Percentiles rank a stretch among this genome's conserved stretches.
Evolutionary conservation across 2,113 vertebrate genomes (phyloP).

Genomic region (Cranoglanis bouderius): DNA sequence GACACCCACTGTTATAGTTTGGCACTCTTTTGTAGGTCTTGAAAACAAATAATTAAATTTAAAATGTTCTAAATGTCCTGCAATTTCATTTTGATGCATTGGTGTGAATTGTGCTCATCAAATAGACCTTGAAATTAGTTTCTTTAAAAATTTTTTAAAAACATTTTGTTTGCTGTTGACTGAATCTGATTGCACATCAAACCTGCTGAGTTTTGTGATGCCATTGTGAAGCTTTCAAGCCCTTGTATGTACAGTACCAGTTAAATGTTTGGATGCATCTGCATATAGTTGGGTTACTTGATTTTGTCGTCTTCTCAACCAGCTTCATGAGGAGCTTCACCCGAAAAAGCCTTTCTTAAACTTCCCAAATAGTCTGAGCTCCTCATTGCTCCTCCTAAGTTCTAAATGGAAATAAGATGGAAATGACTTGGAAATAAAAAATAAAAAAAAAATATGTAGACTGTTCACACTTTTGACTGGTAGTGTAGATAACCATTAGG

Average conservation of each 20-base stretch:
- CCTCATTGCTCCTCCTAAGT: constrained; percentile 59
- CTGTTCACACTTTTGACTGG: background rate
- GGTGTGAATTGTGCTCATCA: background rate
- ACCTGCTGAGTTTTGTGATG: constrained; percentile 45
- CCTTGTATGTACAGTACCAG: constrained; percentile 62
- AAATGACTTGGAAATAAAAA: background rate
- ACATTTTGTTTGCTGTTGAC: background rate
- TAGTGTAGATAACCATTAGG: constrained; percentile 83
- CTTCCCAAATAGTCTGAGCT: constrained; percentile 18
- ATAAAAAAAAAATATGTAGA: background rate
- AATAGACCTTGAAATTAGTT: background rate
- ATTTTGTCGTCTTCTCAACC: background rate
- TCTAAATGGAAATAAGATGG: background rate
- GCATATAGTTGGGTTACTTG: background rate
- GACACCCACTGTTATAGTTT: background rate
- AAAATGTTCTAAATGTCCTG: background rate
- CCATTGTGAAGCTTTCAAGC: constrained; percentile 63
- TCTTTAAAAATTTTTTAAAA: background rate
- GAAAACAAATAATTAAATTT: background rate
- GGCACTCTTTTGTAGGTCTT: background rate
- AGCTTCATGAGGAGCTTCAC: background rate
- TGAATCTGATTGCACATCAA: background rate
- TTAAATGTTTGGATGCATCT: constrained; percentile 61
- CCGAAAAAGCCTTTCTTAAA: background rate
- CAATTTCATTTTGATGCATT: background rate